Percentiles rank a stretch among this genome's conserved stretches.
These are phyloP conservation scores for Catonia carolina DNA, from an alignment of 2,888 invertebrate genomes.

Conservation along the genomic window DNA sequence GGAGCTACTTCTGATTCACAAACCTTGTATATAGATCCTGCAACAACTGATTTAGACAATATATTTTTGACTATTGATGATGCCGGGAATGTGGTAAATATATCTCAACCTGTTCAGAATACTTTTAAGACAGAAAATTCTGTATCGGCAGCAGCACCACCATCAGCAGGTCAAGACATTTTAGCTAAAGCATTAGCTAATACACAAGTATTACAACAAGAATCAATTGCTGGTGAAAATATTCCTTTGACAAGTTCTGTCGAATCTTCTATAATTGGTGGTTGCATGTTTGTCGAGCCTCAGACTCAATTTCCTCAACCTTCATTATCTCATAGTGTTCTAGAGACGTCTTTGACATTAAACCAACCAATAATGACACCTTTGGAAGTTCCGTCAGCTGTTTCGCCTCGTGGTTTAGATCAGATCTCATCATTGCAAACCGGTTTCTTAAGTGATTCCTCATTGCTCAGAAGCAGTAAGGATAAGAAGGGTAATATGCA, in stretches of 20 bases:
- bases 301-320: slow-evolving; percentile 18
- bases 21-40: slow-evolving; percentile 14
- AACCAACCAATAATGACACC: slow-evolving; percentile 80
- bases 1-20: slow-evolving; percentile 9
- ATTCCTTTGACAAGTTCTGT: slow-evolving; percentile 5
- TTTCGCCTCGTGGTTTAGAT: slow-evolving; percentile 12
- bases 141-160: background rate
- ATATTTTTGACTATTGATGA: slow-evolving; percentile 28
- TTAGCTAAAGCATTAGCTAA: slow-evolving; percentile 35
- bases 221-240: slow-evolving; percentile 17
- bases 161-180: slow-evolving; percentile 29
- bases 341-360: slow-evolving; percentile 67
- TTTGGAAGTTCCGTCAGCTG: slow-evolving; percentile 54
- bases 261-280: background rate
- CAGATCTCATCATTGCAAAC: slow-evolving; percentile 17
- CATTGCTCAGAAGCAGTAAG: slow-evolving; percentile 11
- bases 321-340: slow-evolving; percentile 43
- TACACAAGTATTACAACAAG: slow-evolving; percentile 34
- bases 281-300: slow-evolving; percentile 16
- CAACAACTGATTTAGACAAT: slow-evolving; percentile 24
- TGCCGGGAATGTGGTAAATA: slow-evolving; percentile 23
- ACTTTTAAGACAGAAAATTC: slow-evolving; percentile 15
- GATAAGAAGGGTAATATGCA: background rate
- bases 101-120: slow-evolving; percentile 18
- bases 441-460: slow-evolving; percentile 5